phyloP scores from a whole-genome alignment of 2,888 invertebrate genomes.

The Clepsis dumicolana region DNA sequence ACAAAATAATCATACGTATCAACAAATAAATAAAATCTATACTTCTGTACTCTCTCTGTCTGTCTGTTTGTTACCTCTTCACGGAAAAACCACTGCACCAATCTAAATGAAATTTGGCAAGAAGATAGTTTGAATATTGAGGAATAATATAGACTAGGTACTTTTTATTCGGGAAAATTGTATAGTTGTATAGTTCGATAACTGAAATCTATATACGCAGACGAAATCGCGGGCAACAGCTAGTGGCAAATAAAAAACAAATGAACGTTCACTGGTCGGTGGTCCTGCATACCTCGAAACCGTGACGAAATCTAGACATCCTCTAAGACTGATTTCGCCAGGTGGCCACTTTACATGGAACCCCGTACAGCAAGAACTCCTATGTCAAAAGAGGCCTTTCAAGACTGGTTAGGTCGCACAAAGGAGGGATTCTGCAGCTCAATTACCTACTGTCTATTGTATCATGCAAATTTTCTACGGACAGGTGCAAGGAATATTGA shows the following conservation, averaged over 20 bases:
- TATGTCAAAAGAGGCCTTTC: neutral
- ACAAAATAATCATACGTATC: too few species aligned
- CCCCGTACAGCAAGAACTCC: neutral
- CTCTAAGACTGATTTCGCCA: conserved; percentile 24
- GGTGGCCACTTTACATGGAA: conserved; percentile 14
- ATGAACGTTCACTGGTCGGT: conserved; percentile 34
- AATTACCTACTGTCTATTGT: conserved; percentile 43
- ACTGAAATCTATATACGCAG: too few species aligned
- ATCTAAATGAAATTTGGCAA: too few species aligned
- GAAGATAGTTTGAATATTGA: too few species aligned
- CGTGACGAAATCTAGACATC: conserved; percentile 37
- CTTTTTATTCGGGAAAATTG: too few species aligned
- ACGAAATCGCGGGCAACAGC: neutral
- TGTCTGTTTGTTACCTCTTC: too few species aligned
- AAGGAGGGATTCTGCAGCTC: conserved; percentile 32
- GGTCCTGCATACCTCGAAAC: conserved; percentile 34
- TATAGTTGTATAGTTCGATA: too few species aligned
- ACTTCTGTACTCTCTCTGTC: too few species aligned
- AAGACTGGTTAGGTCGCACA: conserved; percentile 16
- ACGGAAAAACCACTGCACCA: too few species aligned
- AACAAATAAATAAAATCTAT: too few species aligned
- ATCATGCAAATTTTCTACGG: conserved; percentile 40
- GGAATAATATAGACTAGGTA: too few species aligned
- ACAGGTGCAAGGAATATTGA: conserved; percentile 25
- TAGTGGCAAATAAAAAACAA: conserved; percentile 19